Evolutionary conservation across 2,888 invertebrate genomes (phyloP).

Genomic region (Scaptodrosophila latifasciaeformis): DNA sequence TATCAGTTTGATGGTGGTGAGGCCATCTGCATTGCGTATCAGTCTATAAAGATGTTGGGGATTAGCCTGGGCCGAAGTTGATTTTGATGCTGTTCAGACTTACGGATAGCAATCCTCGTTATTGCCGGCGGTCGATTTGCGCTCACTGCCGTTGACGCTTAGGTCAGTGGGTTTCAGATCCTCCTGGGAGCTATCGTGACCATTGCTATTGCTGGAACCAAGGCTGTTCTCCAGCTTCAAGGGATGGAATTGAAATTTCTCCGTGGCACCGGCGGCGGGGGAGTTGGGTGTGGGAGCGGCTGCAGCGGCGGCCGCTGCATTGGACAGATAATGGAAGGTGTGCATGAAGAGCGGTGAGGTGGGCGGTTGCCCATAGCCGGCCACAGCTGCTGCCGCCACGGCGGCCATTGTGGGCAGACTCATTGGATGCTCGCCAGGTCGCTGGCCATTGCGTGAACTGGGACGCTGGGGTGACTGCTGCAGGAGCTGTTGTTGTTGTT

Average conservation of each 20-base stretch:
- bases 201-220: constrained; percentile 54
- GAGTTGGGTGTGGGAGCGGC: constrained; percentile 71
- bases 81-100: constrained; percentile 40
- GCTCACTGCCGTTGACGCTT: constrained; percentile 75
- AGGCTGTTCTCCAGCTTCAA: constrained; percentile 66
- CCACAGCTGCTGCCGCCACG: constrained; percentile 69
- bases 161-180: constrained; percentile 83
- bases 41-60: constrained; percentile 55
- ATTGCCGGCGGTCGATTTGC: constrained; percentile 2
- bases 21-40: constrained; percentile 75
- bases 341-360: constrained; percentile 75
- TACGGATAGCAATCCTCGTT: constrained; percentile 74
- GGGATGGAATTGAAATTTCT: constrained; percentile 73
- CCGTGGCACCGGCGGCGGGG: constrained; percentile 63
- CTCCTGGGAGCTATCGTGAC: constrained; percentile 73
- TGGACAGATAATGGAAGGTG: constrained; percentile 74
- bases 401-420: constrained; percentile 71
- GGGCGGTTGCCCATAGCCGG: constrained; percentile 73
- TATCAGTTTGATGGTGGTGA: constrained; percentile 75
- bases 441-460: constrained; percentile 54
- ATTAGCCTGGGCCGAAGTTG: constrained; percentile 22
- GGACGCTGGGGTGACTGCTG: constrained; percentile 67
- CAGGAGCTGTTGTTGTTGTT: constrained; percentile 54
- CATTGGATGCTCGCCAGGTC: constrained; percentile 54
- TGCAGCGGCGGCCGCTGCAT: constrained; percentile 51